Base-by-base conservation (phyloP, 2,888 invertebrate genomes). In the Stenurella melanura region DNA sequence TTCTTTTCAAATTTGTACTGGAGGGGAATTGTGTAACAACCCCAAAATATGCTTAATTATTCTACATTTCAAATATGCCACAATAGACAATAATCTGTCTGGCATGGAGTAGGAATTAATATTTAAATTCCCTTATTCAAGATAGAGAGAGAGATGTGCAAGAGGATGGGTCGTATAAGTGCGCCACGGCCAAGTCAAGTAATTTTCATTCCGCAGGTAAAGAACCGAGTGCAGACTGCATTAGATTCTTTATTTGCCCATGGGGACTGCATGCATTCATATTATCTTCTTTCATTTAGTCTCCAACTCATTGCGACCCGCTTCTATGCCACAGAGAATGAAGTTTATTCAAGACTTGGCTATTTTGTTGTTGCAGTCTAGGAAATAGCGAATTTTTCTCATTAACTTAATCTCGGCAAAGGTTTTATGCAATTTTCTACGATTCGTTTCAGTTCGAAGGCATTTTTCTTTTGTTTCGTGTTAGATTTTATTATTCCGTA, bases 221-320 rank as follows among this genome's bases (percentile, higher is more conserved):
- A 81, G 78, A 78, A 80, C 77, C 79, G 81, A 82, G 80, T 80
- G 82, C 80, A 83, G 82, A 83, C 83, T 83, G 81, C 83, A 85
- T 83, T 83, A 85, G 84, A 85, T 86, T 86, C 85, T 86, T 86
- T 87, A 87, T 87, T 85, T 84, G 84, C 83, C 85, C 82, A 79
- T 68, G 70, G 87, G 85, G 85, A 84, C 80, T 81, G 78, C 84
- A 84, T 87, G 87, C 85, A 87, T 86, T 86, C 85, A 86, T 85
- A 87, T 86, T 85, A 86, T 86, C 85, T 83, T 83, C 84, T 85
- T 85, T 86, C 84, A 85, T 84, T 85, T 85, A 81, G 81, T 79
- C 78, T 78, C 81, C 34, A 75, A 75, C 80, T 80, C 74, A 80
- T 76, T 77, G 79, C 78, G 72, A 78, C 74, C 68, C 66, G 74